phyloP scores from a whole-genome alignment of 2,797 vertebrate species.

The Psittacula echo region DNA sequence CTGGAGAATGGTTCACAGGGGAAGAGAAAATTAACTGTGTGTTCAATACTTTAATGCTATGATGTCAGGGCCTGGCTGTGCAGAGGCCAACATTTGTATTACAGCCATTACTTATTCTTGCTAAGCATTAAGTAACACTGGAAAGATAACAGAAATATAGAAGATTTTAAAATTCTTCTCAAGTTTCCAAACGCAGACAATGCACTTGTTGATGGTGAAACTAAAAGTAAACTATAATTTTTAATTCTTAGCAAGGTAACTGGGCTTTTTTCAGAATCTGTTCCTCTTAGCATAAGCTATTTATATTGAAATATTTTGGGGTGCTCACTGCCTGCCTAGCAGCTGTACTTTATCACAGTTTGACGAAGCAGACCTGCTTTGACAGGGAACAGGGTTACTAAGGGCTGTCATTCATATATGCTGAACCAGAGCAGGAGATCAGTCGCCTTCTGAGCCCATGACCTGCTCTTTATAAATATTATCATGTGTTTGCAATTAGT shows the following conservation, averaged over 20 bases:
- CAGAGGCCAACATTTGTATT: not conserved
- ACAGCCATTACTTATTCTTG: not conserved
- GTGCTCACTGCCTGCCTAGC: not conserved
- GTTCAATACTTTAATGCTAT: not conserved
- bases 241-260: not conserved
- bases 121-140: not conserved
- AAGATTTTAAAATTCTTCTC: not conserved
- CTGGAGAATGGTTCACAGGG: not conserved
- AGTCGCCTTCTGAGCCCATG: constrained; percentile 34
- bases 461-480: constrained; percentile 60
- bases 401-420: constrained; percentile 41
- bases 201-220: not conserved
- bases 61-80: not conserved
- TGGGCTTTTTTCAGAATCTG: not conserved
- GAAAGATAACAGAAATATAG: not conserved
- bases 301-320: constrained; percentile 27
- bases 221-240: not conserved
- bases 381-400: constrained; percentile 52
- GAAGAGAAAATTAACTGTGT: not conserved
- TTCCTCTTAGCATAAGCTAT: not conserved
- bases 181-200: not conserved
- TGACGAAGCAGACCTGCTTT: constrained; percentile 43
- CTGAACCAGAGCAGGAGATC: constrained; percentile 47
- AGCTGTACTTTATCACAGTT: constrained; percentile 52
- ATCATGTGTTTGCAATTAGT: constrained; percentile 71